Percentiles rank a stretch among this genome's conserved stretches.
Conservation (phyloP, 2,797 vertebrate species). For the Betta splendens region DNA sequence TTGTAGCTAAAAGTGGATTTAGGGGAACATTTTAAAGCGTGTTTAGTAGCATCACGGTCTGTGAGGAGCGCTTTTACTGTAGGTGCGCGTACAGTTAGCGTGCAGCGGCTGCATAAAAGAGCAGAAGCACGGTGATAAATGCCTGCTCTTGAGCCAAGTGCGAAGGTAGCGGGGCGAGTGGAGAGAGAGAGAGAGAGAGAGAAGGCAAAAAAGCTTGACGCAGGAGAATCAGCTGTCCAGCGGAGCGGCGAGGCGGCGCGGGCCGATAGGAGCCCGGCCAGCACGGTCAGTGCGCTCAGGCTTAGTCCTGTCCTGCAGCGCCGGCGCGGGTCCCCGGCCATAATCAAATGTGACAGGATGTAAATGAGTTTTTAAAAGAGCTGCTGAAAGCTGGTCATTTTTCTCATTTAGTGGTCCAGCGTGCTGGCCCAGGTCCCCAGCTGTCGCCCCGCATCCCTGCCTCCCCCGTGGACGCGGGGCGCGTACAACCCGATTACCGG, state of each 20-base stretch:
- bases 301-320: slow-evolving; percentile 81
- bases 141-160: slow-evolving; percentile 66
- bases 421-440: slow-evolving; percentile 87
- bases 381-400: slow-evolving; percentile 91
- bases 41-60: slow-evolving; percentile 74
- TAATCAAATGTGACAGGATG: slow-evolving; percentile 98
- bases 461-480: slow-evolving; percentile 79
- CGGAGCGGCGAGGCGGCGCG: slow-evolving; percentile 78
- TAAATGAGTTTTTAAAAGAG: slow-evolving; percentile 97
- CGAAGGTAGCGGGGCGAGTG: slow-evolving; percentile 40
- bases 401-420: slow-evolving; percentile 95
- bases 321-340: slow-evolving; percentile 73
- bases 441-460: slow-evolving; percentile 78
- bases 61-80: slow-evolving; percentile 66
- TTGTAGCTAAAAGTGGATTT: background rate
- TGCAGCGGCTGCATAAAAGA: slow-evolving; percentile 76
- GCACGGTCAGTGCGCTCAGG: slow-evolving; percentile 73
- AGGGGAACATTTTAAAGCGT: slow-evolving; percentile 21
- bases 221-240: slow-evolving; percentile 69
- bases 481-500: slow-evolving; percentile 81
- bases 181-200: slow-evolving; percentile 3
- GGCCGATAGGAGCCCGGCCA: slow-evolving; percentile 75
- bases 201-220: slow-evolving; percentile 64
- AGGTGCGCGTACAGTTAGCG: slow-evolving; percentile 62
- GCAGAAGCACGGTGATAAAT: slow-evolving; percentile 75